phyloP scores from a whole-genome alignment of 2,888 invertebrate genomes.

The Phymatocera aterrima region DNA sequence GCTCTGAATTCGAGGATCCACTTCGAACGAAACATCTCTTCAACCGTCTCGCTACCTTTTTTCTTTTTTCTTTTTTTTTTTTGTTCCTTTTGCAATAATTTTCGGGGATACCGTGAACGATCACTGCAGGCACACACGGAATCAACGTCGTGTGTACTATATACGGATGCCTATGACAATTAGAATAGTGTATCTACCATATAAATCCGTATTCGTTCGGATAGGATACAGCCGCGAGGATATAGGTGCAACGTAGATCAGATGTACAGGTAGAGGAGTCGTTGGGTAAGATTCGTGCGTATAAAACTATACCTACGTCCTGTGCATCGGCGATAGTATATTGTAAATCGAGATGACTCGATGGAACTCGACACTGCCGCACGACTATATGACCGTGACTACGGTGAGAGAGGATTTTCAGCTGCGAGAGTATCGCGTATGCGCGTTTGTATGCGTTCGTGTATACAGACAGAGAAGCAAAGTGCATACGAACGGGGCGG shows the following conservation, averaged over 20 bases:
- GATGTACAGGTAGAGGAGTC: too few relatives aligned
- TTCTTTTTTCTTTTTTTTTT: too few relatives aligned
- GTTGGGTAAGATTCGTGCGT: background rate
- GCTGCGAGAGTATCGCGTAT: background rate
- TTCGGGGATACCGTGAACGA: too few relatives aligned
- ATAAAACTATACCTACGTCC: background rate
- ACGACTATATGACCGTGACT: conserved; percentile 6
- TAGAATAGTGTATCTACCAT: too few relatives aligned
- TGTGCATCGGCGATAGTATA: conserved; percentile 23
- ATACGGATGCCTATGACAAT: too few relatives aligned
- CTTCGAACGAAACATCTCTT: too few relatives aligned
- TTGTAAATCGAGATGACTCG: conserved; percentile 34
- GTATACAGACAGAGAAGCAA: background rate
- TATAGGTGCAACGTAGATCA: background rate
- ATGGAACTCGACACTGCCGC: conserved; percentile 36
- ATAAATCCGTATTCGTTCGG: background rate
- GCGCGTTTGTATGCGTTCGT: background rate
- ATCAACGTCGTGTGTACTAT: too few relatives aligned
- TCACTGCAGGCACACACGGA: too few relatives aligned
- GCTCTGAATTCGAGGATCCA: too few relatives aligned
- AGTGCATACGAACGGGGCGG: too few relatives aligned
- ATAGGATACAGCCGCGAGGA: background rate
- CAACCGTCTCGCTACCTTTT: too few relatives aligned
- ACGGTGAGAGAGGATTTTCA: conserved; percentile 5
- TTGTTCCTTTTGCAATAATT: too few relatives aligned